Percentiles rank a stretch among this genome's conserved stretches.
Evolutionary conservation across 2,797 vertebrate genomes (phyloP).

Genomic region (Neoniphon sammara): DNA sequence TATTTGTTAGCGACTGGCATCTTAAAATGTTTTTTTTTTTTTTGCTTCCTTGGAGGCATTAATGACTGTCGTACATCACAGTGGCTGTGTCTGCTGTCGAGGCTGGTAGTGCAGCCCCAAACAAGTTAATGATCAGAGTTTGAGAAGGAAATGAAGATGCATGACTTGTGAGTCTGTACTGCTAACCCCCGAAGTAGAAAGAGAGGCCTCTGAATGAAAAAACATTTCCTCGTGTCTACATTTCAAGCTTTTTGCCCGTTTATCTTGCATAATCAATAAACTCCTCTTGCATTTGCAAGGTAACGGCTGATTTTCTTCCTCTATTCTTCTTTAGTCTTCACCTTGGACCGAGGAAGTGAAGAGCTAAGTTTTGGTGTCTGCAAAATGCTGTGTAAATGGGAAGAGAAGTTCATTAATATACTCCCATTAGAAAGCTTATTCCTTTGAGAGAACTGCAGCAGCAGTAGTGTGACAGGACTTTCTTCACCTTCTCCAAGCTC

Average conservation of each 20-base stretch:
- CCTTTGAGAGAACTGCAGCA: constrained; percentile 35
- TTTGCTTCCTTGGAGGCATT: constrained; percentile 64
- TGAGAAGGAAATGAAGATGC: constrained; percentile 78
- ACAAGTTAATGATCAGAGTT: constrained; percentile 78
- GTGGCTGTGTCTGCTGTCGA: constrained; percentile 53
- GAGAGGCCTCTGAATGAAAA: constrained; percentile 52
- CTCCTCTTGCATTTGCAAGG: constrained; percentile 7
- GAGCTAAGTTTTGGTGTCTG: constrained; percentile 34
- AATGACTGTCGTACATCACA: constrained; percentile 79
- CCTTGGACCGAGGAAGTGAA: background rate
- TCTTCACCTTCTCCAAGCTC: background rate
- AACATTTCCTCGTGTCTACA: constrained; percentile 38
- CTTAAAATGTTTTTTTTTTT: constrained; percentile 60
- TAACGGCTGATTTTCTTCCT: constrained; percentile 13
- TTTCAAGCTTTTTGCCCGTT: constrained; percentile 35
- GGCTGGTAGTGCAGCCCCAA: constrained; percentile 53
- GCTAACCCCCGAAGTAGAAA: constrained; percentile 33
- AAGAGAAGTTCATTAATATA: constrained; percentile 30
- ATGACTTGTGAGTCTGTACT: constrained; percentile 55
- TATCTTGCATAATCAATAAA: constrained; percentile 49
- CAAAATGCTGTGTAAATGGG: constrained; percentile 31
- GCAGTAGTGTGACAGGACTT: background rate
- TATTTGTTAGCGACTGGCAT: constrained; percentile 66
- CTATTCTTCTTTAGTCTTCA: constrained; percentile 2
- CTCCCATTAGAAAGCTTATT: constrained; percentile 34